Base-by-base conservation (phyloP, 2,797 vertebrate species). In the Bradypodion ventrale region DNA sequence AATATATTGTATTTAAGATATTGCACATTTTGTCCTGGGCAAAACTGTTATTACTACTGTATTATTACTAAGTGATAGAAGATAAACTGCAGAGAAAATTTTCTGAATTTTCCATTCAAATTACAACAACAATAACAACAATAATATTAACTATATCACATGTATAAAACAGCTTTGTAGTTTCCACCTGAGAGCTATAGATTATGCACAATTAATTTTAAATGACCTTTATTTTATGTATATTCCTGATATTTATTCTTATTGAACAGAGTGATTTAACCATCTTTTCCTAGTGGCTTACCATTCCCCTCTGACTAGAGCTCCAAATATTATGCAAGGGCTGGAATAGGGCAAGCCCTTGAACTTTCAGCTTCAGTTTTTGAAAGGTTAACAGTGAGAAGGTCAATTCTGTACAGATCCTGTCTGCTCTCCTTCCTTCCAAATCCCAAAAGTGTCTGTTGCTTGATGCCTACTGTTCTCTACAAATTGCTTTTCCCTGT, bases 1-100 rank as follows among this genome's bases (percentile, higher is more conserved):
- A 74, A n/a, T n/a, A n/a, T n/a, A n/a, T 86, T 87, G 74, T 87
- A 32, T 56, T 88, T 78, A 78, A 83, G 73, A 10, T 42, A 4
- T 85, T 79, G 32, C 0, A 88, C 0, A 16, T 6, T 85, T 65
- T 75, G 29, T 80, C 65, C 40, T 42, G 19, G 2, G 27, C 52
- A 19, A 85, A 81, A 62, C 25, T 77, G 27, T 69, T 69, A 46
- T 56, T 80, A 52, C 65, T 69, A n/a, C n/a, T n/a, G n/a, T n/a
- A 80, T 84, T 88, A 77, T 78, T 83, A 87, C 88, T 23, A 83
- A 49, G 32, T 21, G 37, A 35, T 27, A 32, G 29, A 85, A 87
- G 60, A 82, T 87, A 75, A 82, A 89, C 76, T 8, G 1, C 59
- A 76, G 63, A 90, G 60, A 89, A 87, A 83, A 35, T 52, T 5